These are phyloP conservation scores for Pollicipes pollicipes DNA, from an alignment of 1,140 invertebrate species.

Conservation along the genomic window DNA sequence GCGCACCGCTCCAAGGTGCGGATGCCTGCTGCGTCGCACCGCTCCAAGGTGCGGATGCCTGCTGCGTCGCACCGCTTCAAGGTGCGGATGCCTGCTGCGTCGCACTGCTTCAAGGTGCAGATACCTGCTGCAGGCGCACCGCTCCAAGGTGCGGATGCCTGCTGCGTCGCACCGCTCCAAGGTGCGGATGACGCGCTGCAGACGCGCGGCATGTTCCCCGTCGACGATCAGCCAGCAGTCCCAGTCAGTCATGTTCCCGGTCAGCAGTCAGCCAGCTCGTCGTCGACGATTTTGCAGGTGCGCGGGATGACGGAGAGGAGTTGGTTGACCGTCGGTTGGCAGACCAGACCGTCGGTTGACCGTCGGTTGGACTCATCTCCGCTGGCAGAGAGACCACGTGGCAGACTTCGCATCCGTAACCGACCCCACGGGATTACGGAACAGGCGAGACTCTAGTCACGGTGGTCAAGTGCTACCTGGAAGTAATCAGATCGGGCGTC, in stretches of 20 bases:
- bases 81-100: too few relatives aligned
- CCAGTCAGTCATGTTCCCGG: too few relatives aligned
- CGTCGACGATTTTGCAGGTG: constrained; percentile 5
- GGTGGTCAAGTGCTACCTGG: constrained; percentile 21
- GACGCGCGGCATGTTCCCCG: background rate
- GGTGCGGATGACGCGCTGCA: background rate
- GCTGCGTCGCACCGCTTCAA: too few relatives aligned
- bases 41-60: too few relatives aligned
- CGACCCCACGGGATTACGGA: too few relatives aligned
- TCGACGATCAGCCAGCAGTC: too few relatives aligned
- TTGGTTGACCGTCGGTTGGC: too few relatives aligned
- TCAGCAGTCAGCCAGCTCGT: background rate
- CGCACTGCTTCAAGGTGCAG: too few relatives aligned
- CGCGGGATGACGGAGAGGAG: background rate
- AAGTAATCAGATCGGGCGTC: constrained; percentile 6
- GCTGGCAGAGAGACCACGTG: constrained; percentile 1
- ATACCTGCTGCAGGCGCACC: too few relatives aligned
- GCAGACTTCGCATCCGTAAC: background rate
- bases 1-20: too few relatives aligned
- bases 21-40: too few relatives aligned
- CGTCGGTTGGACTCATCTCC: constrained; percentile 10
- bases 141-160: too few relatives aligned
- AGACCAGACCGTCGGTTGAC: background rate
- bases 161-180: background rate
- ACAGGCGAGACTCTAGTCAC: constrained; percentile 17